A percentile compares a stretch with the other conserved stretches of the same genome.
These are phyloP conservation scores for Steinernema hermaphroditum DNA, from an alignment of 2,888 invertebrate species.

Conservation along the genomic window DNA sequence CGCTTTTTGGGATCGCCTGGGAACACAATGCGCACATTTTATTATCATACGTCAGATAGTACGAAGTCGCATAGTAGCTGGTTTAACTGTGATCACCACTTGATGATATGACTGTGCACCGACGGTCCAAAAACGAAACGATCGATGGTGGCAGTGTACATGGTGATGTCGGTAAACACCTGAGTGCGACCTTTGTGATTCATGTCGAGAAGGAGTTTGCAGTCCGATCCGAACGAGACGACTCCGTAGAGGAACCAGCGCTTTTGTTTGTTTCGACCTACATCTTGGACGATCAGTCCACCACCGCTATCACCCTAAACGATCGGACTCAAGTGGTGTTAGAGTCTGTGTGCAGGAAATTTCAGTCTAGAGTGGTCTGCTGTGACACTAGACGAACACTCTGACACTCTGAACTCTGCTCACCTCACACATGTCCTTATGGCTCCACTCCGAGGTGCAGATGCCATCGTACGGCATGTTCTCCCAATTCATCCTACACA, in stretches of 20 bases:
- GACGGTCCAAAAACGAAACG: background rate
- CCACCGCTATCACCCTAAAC: conserved; percentile 25
- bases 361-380: no score
- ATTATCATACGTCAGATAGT: no score
- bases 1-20: no score
- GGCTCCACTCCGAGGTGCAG: background rate
- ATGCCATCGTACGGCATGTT: background rate
- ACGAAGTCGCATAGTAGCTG: no score
- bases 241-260: conserved; percentile 10
- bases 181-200: background rate
- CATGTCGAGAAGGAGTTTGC: background rate
- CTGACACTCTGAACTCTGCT: background rate
- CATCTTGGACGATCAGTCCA: background rate
- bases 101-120: background rate
- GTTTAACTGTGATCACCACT: background rate
- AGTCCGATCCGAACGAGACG: conserved; percentile 6
- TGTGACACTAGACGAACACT: background rate
- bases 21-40: no score
- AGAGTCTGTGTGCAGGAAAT: no score
- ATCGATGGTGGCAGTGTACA: conserved; percentile 7
- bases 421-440: background rate
- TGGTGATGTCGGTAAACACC: conserved; percentile 12
- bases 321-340: no score
- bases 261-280: no score
- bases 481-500: background rate